These are phyloP conservation scores for Calyptomena viridis DNA, from an alignment of 2,113 vertebrate species.

Conservation along the genomic window DNA sequence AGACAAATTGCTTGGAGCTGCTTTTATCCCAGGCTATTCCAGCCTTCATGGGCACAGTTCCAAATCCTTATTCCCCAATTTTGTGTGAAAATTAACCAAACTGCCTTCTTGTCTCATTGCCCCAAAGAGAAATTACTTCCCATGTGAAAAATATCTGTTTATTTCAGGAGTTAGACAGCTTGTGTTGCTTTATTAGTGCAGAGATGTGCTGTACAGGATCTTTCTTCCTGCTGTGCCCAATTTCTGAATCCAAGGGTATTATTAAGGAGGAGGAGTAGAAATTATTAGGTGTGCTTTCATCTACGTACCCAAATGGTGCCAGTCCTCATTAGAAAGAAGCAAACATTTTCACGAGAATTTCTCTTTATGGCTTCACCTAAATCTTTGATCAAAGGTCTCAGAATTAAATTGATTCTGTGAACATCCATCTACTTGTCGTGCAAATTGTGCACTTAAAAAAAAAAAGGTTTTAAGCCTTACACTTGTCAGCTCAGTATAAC, in stretches of 20 bases:
- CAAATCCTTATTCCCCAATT: background rate
- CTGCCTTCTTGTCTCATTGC: background rate
- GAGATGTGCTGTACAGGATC: background rate
- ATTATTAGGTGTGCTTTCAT: constrained; percentile 37
- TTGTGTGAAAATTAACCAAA: background rate
- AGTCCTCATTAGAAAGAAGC: constrained; percentile 19
- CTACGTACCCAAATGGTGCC: background rate
- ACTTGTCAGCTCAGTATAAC: constrained; percentile 25
- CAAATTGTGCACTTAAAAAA: constrained; percentile 22
- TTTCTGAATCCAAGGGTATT: constrained; percentile 27
- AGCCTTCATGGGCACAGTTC: background rate
- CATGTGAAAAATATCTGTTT: background rate
- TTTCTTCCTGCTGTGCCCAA: constrained; percentile 30
- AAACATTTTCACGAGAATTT: constrained; percentile 4
- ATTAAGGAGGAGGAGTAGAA: constrained; percentile 48
- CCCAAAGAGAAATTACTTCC: background rate
- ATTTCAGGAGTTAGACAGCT: background rate
- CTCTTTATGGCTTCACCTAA: background rate
- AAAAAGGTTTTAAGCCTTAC: background rate
- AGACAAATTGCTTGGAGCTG: background rate
- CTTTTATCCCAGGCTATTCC: background rate
- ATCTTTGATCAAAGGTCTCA: constrained; percentile 25
- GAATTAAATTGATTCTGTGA: constrained; percentile 29
- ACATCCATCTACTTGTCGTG: constrained; percentile 30
- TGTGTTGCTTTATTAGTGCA: background rate